phyloP scores from a whole-genome alignment of 2,797 vertebrate species.

The Florisuga fusca region DNA sequence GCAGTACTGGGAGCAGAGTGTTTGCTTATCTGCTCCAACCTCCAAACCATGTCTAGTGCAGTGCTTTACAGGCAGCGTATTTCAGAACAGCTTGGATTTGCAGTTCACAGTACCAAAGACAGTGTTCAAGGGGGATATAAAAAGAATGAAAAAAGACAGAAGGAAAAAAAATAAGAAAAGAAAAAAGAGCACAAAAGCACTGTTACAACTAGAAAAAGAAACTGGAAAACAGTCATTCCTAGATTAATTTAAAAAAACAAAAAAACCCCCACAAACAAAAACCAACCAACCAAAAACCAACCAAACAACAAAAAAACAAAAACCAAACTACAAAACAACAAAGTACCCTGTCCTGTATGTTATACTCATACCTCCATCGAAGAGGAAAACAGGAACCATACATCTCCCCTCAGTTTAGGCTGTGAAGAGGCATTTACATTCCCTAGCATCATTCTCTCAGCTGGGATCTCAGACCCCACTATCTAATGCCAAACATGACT shows the following conservation, averaged over 20 bases:
- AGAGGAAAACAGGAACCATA: background rate
- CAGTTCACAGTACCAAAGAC: background rate
- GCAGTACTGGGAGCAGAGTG: background rate
- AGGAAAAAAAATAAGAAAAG: too few species aligned
- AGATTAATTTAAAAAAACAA: background rate
- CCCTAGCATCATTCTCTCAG: background rate
- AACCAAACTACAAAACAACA: background rate
- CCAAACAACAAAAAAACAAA: too few species aligned
- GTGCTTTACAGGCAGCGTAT: background rate
- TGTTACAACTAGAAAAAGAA: background rate
- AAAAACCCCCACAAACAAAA: too few species aligned
- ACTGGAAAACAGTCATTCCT: background rate
- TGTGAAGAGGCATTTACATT: background rate
- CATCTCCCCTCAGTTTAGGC: background rate
- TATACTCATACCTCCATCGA: background rate
- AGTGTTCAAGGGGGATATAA: rapidly evolving
- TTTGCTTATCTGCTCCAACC: background rate
- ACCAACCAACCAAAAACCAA: too few species aligned
- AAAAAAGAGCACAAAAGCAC: background rate
- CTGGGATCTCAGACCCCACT: background rate
- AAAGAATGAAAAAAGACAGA: too few species aligned
- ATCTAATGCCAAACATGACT: background rate
- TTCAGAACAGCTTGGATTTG: too few species aligned
- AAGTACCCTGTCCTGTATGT: background rate
- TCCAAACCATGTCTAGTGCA: background rate